These are phyloP conservation scores for Hydroisotoma schaefferi DNA, from an alignment of 2,888 invertebrate species.

Conservation along the genomic window DNA sequence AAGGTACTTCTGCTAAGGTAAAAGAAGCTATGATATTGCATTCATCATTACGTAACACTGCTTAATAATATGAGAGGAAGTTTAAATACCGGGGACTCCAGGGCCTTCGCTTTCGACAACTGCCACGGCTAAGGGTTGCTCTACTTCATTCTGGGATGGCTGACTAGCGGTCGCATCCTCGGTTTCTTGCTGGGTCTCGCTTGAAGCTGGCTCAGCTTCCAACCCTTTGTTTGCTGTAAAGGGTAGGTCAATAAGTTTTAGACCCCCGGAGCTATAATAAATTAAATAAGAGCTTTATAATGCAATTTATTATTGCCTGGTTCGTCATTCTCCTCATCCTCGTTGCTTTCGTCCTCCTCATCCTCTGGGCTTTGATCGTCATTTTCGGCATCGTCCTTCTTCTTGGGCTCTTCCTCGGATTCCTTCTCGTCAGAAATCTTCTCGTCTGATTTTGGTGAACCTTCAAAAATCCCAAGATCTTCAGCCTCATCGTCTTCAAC, in stretches of 20 bases:
- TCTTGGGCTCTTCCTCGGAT: constrained; percentile 30
- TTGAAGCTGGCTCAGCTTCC: constrained; percentile 45
- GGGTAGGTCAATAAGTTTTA: neutral
- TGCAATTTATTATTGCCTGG: constrained; percentile 18
- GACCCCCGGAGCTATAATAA: neutral
- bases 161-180: constrained; percentile 35
- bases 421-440: constrained; percentile 35
- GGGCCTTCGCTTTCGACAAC: constrained; percentile 45
- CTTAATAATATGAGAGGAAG: neutral
- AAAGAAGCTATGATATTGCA: too few species aligned
- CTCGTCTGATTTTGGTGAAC: constrained; percentile 44
- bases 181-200: constrained; percentile 40
- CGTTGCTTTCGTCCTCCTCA: constrained; percentile 33
- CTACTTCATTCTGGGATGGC: constrained; percentile 37
- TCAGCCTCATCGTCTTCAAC: constrained; percentile 49
- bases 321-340: constrained; percentile 39
- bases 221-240: constrained; percentile 43
- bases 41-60: neutral
- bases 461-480: constrained; percentile 46
- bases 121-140: constrained; percentile 47
- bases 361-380: constrained; percentile 44
- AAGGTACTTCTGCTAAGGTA: constrained; percentile 42
- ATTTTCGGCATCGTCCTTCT: constrained; percentile 36
- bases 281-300: neutral
- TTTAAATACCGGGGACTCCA: constrained; percentile 31